Evolutionary conservation across 1,140 invertebrate genomes (phyloP).

Genomic region (Chrysomallon squamiferum): DNA sequence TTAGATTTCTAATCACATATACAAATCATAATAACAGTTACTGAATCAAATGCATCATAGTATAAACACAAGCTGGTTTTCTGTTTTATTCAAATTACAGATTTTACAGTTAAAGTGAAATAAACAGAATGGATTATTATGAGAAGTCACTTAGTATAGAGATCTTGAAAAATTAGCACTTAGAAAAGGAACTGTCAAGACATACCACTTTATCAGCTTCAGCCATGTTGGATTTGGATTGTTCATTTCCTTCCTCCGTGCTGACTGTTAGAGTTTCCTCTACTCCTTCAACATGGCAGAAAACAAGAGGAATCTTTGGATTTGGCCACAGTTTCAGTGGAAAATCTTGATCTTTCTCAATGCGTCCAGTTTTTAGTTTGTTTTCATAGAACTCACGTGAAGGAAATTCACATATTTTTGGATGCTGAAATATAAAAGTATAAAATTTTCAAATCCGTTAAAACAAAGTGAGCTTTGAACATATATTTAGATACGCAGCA

Average conservation of each 20-base stretch:
- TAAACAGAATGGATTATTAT: too few relatives aligned
- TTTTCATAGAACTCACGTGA: slow-evolving; percentile 47
- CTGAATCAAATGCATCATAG: too few relatives aligned
- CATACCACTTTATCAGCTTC: slow-evolving; percentile 43
- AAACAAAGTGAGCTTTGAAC: not conserved
- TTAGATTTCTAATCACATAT: too few relatives aligned
- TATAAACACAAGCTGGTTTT: too few relatives aligned
- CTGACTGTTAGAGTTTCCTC: slow-evolving; percentile 38
- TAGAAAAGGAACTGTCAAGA: too few relatives aligned
- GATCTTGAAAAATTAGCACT: too few relatives aligned
- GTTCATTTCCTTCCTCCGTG: slow-evolving; percentile 42
- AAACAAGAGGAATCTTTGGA: slow-evolving; percentile 28
- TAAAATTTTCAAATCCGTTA: not conserved
- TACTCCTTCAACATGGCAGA: slow-evolving; percentile 49
- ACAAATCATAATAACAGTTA: too few relatives aligned
- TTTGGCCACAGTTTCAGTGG: slow-evolving; percentile 26
- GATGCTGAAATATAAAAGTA: slow-evolving; percentile 37
- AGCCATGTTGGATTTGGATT: slow-evolving; percentile 36
- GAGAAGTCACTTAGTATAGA: too few relatives aligned
- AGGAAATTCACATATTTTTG: slow-evolving; percentile 46
- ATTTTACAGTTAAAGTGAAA: too few relatives aligned
- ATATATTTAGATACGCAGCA: not conserved
- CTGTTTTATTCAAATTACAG: too few relatives aligned
- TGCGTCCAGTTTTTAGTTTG: slow-evolving; percentile 24
- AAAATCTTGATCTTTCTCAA: slow-evolving; percentile 7